These are phyloP conservation scores for Aphelenchoides avenae DNA, from an alignment of 1,140 invertebrate species.

Conservation along the genomic window DNA sequence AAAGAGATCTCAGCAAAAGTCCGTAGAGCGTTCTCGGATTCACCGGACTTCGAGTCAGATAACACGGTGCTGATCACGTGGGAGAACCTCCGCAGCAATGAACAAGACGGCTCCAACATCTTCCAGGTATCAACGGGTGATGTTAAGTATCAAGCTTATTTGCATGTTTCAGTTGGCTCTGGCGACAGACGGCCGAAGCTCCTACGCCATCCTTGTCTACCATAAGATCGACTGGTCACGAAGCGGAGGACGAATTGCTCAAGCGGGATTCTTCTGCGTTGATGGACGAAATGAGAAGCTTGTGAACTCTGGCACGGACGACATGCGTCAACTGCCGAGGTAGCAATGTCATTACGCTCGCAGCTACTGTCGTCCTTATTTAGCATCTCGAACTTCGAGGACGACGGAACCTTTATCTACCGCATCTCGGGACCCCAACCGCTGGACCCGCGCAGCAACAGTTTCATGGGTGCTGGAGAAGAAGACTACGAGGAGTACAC, in stretches of 20 bases:
- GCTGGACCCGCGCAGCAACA: conserved; percentile 25
- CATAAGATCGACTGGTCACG: conserved; percentile 18
- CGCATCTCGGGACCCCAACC: conserved; percentile 31
- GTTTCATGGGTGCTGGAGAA: conserved; percentile 1
- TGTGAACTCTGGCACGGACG: conserved; percentile 25
- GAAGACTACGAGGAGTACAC: conserved; percentile 26
- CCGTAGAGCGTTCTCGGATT: conserved; percentile 18
- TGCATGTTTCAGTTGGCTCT: conserved; percentile 19
- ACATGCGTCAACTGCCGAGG: conserved; percentile 22
- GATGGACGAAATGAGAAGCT: conserved; percentile 36
- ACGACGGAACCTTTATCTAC: conserved; percentile 30
- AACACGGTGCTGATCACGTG: conserved; percentile 28
- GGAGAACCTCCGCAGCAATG: conserved; percentile 18
- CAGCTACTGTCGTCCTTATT: conserved; percentile 6
- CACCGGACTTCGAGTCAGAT: conserved; percentile 24
- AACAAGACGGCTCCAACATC: conserved; percentile 11
- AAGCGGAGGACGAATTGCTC: conserved; percentile 15
- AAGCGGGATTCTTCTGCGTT: conserved; percentile 32
- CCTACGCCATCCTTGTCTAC: conserved; percentile 33
- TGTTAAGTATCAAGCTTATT: conserved; percentile 8
- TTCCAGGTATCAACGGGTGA: conserved; percentile 16
- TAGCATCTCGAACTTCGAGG: conserved; percentile 29
- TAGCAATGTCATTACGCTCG: conserved; percentile 7
- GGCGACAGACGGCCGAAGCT: conserved; percentile 18
- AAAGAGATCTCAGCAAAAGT: conserved; percentile 29